Evolutionary conservation across 1,140 invertebrate genomes (phyloP).

Genomic region (Armadillidium nasatum): DNA sequence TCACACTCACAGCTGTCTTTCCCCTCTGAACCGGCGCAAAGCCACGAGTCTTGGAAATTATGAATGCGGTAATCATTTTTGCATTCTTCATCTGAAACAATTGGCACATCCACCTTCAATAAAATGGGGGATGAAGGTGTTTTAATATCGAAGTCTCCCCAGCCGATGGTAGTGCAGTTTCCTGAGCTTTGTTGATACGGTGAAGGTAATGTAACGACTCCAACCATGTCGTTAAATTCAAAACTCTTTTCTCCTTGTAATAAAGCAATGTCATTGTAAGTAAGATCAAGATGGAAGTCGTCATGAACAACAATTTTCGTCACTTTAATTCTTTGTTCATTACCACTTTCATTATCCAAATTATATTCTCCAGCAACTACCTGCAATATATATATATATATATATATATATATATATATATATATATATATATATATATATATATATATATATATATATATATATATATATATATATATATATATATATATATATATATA

Average conservation of each 20-base stretch:
- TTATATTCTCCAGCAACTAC: constrained; percentile 50
- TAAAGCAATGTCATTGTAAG: constrained; percentile 46
- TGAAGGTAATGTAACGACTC: not conserved
- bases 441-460: no score
- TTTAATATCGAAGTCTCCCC: constrained; percentile 7
- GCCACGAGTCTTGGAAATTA: constrained; percentile 32
- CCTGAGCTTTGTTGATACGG: not conserved
- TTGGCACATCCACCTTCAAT: constrained; percentile 21
- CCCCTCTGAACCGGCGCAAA: constrained; percentile 39
- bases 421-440: no score
- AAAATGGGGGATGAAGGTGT: constrained; percentile 4
- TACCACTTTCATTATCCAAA: constrained; percentile 47
- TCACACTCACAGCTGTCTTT: constrained; percentile 39
- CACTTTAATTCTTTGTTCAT: constrained; percentile 52
- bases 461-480: no score
- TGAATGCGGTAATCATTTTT: not conserved
- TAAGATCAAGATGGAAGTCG: constrained; percentile 49
- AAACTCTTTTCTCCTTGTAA: constrained; percentile 8
- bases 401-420: no score
- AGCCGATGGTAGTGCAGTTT: constrained; percentile 14
- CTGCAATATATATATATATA: no score
- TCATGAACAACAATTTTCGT: constrained; percentile 52
- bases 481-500: no score
- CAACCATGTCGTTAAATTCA: constrained; percentile 8
- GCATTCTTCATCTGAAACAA: constrained; percentile 25